Base-by-base conservation (phyloP, 2,113 vertebrate species). In the Lepus europaeus region DNA sequence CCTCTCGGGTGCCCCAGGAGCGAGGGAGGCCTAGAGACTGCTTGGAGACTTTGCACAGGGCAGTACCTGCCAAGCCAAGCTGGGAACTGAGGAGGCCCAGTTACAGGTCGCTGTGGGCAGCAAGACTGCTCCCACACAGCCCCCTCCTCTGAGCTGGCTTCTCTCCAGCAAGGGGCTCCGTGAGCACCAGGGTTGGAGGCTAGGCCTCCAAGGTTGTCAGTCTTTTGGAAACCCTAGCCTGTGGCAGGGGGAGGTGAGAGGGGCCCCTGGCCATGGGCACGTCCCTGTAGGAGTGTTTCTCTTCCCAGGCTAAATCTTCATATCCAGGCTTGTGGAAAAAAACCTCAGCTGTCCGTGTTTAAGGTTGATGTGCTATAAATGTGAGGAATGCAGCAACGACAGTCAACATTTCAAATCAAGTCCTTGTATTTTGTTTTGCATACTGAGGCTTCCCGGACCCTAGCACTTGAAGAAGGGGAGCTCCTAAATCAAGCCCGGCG, bases 1-100 rank as follows among this genome's bases (percentile, higher is more conserved):
- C 96, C 97, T 96, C 93, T 94, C 53, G 11, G 95, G 97, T 86
- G 93, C 97, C 97, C 85, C 96, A 90, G 45, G 91, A 90, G 92
- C 95, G 31, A 4, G 85, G 68, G 81, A 88, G 77, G 87, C 93
- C 93, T 51, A 82, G 87, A 96, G 95, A 95, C 56, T 96, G 94
- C 94, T 96, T 93, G 93, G 95, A 97, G 97, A 92, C 94, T 23
- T 39, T 68, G 72, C 77, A 59, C 84, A 85, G 27, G 83, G 89
- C 63, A 49, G 64, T 2, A 25, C 80, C 80, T 96, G 97, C 97
- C 96, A 97, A 97, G 69, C 83, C 90, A 95, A 93, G 95, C 96
- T 79, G 93, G 91, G 82, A 93, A 93, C 72, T 85, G 76, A 96
- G 77, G 97, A 96, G 97, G 97, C 94, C 97, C 80, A 90, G 91